These are phyloP conservation scores for Chloropsis hardwickii DNA, from an alignment of 2,113 vertebrate genomes.

Conservation along the genomic window DNA sequence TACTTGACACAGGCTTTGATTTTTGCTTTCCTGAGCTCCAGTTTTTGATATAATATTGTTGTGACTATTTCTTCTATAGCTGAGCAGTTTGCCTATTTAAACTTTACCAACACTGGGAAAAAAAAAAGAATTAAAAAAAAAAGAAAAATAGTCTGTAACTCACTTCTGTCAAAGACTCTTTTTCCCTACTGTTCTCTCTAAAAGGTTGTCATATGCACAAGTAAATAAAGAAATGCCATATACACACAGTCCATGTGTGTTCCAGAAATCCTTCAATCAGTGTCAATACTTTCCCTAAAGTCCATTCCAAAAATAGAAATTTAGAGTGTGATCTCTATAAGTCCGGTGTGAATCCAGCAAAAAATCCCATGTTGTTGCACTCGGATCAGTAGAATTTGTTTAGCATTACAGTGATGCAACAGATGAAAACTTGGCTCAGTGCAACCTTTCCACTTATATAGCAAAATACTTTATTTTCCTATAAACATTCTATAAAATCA, in stretches of 20 bases:
- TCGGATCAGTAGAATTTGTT: background rate
- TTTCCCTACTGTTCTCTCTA: background rate
- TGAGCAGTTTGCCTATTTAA: conserved; percentile 1
- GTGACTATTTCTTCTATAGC: background rate
- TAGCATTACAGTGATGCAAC: background rate
- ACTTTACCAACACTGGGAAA: background rate
- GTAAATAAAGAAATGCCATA: background rate
- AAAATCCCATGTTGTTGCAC: background rate
- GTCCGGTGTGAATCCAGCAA: background rate
- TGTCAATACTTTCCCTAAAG: background rate
- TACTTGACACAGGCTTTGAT: conserved; percentile 40
- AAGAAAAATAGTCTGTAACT: background rate
- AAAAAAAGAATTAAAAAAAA: background rate
- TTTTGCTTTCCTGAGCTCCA: conserved; percentile 15
- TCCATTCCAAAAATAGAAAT: background rate
- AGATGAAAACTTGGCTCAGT: background rate
- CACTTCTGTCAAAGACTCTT: background rate
- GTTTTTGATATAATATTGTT: conserved; percentile 29
- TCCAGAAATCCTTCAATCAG: background rate
- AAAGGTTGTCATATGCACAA: background rate
- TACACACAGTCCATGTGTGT: background rate
- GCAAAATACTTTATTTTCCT: background rate
- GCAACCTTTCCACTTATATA: background rate
- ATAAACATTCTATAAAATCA: background rate
- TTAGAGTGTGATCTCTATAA: background rate